phyloP scores from a whole-genome alignment of 2,888 invertebrate genomes.

The Lymantria monacha region DNA sequence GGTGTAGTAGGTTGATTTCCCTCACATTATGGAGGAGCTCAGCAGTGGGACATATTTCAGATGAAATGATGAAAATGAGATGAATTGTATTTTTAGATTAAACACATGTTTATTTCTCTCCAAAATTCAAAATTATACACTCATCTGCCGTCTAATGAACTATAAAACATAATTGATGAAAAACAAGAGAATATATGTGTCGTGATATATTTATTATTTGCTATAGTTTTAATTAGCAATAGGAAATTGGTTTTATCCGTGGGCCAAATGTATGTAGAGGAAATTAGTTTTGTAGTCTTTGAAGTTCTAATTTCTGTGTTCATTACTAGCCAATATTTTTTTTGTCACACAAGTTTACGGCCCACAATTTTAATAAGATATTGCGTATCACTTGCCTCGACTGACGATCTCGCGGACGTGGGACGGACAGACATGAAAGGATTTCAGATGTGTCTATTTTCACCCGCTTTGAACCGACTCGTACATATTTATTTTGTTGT shows the following conservation, averaged over 20 bases:
- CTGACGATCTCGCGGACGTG: slow-evolving; percentile 51
- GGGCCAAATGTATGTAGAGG: slow-evolving; percentile 3
- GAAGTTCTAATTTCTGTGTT: slow-evolving; percentile 14
- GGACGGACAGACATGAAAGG: slow-evolving; percentile 71
- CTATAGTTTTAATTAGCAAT: slow-evolving; percentile 21
- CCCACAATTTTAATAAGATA: slow-evolving; percentile 32
- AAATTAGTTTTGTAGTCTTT: slow-evolving; percentile 11
- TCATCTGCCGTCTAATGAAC: no score
- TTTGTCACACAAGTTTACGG: background rate
- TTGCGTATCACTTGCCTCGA: slow-evolving; percentile 32
- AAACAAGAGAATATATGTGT: no score
- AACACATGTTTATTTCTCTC: no score
- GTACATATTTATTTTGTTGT: slow-evolving; percentile 49
- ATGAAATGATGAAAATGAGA: no score
- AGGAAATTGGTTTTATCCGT: background rate
- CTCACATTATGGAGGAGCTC: no score
- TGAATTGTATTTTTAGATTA: no score
- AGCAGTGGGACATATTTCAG: no score
- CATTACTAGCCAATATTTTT: background rate
- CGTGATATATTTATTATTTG: no score
- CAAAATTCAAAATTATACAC: no score
- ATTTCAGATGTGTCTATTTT: slow-evolving; percentile 75
- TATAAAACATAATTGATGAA: no score
- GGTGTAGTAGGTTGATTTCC: no score
- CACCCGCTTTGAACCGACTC: slow-evolving; percentile 68